Percentiles rank a stretch among this genome's conserved stretches.
Evolutionary conservation across 1,140 invertebrate genomes (phyloP).

Genomic region (Cataglyphis hispanica): DNA sequence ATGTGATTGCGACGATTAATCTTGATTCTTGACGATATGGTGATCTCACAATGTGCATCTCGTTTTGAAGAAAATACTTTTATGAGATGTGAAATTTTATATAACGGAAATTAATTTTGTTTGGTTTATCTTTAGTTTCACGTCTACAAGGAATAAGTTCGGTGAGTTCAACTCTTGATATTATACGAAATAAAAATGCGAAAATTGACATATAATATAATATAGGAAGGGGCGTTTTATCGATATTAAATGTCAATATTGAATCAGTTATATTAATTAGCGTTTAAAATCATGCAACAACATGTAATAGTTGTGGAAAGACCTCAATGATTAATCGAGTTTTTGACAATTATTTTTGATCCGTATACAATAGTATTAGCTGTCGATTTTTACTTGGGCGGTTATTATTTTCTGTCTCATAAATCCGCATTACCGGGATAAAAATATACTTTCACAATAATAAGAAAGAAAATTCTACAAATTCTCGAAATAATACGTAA

Average conservation of each 20-base stretch:
- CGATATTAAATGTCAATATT: not conserved
- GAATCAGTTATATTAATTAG: not conserved
- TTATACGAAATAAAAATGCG: not conserved
- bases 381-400: not conserved
- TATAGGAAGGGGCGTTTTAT: not conserved
- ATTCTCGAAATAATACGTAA: not conserved
- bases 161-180: not conserved
- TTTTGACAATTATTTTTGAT: not conserved
- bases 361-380: not conserved
- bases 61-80: not conserved
- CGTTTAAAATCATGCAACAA: not conserved
- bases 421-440: slow-evolving; percentile 5
- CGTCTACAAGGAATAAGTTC: not conserved
- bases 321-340: not conserved
- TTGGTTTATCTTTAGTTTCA: not conserved
- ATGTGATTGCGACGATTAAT: not conserved
- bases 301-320: not conserved
- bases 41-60: not conserved
- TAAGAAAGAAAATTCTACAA: not conserved
- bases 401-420: not conserved
- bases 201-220: not conserved
- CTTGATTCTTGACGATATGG: not conserved
- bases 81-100: not conserved
- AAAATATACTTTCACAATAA: not conserved
- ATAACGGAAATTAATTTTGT: not conserved